phyloP scores from a whole-genome alignment of 2,113 vertebrate species.

The Ceyx cyanopectus region DNA sequence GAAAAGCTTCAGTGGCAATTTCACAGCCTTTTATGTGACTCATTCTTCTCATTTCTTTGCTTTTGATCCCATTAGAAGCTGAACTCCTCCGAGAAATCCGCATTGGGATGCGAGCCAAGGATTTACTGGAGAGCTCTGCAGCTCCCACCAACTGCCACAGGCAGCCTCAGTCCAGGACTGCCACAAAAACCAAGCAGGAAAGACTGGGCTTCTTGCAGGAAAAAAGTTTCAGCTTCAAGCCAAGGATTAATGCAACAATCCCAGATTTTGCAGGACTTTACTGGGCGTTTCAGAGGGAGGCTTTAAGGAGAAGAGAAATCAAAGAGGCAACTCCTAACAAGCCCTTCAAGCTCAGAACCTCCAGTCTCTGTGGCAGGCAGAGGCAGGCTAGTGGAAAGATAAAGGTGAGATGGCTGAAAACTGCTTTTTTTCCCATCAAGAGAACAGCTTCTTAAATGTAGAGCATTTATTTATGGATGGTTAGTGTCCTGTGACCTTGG shows the following conservation, averaged over 20 bases:
- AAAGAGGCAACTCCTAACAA: constrained; percentile 83
- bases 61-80: constrained; percentile 78
- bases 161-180: constrained; percentile 65
- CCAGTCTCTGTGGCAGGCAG: constrained; percentile 72
- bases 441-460: neutral
- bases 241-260: constrained; percentile 82
- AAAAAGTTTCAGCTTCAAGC: constrained; percentile 84
- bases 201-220: constrained; percentile 86
- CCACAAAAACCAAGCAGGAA: constrained; percentile 79
- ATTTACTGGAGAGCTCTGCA: constrained; percentile 73
- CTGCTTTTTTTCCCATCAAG: neutral
- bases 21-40: neutral
- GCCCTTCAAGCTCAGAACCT: constrained; percentile 88
- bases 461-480: neutral
- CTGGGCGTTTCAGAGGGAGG: constrained; percentile 84
- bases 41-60: constrained; percentile 10
- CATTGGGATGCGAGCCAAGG: constrained; percentile 81
- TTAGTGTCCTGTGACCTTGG: neutral
- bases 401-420: constrained; percentile 35
- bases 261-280: constrained; percentile 89
- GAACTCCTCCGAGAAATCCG: constrained; percentile 83
- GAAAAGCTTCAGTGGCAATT: neutral
- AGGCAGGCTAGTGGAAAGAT: constrained; percentile 50
- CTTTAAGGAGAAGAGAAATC: constrained; percentile 71
- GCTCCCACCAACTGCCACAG: constrained; percentile 51